Percentiles rank a stretch among this genome's conserved stretches.
These are phyloP conservation scores for Eupithecia subumbrata DNA, from an alignment of 2,888 invertebrate genomes.

Conservation along the genomic window DNA sequence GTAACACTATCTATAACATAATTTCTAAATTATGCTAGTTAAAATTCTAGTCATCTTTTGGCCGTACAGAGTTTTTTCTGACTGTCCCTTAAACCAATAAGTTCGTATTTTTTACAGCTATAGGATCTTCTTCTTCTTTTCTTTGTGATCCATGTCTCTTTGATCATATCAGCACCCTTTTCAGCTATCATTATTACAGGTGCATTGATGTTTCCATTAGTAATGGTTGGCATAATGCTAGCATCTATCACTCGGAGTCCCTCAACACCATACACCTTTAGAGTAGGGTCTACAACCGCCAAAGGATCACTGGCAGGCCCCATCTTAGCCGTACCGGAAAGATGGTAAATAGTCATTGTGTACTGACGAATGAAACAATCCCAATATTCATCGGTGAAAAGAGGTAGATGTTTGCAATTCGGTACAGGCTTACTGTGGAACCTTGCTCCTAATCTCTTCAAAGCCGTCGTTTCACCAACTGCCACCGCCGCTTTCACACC, in stretches of 20 bases:
- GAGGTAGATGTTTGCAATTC: slow-evolving; percentile 91
- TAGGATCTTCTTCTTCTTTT: slow-evolving; percentile 59
- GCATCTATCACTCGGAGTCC: slow-evolving; percentile 94
- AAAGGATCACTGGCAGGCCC: slow-evolving; percentile 89
- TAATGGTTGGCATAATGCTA: slow-evolving; percentile 94
- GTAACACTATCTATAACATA: slow-evolving; percentile 35
- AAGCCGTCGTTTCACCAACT: slow-evolving; percentile 89
- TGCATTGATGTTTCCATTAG: slow-evolving; percentile 94
- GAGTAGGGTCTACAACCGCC: slow-evolving; percentile 91
- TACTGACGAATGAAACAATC: slow-evolving; percentile 92
- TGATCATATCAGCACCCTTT: slow-evolving; percentile 92
- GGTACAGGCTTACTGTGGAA: slow-evolving; percentile 90
- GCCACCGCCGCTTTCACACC: slow-evolving; percentile 94
- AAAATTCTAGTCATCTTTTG: slow-evolving; percentile 62
- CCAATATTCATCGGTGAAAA: slow-evolving; percentile 94
- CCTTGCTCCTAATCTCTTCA: slow-evolving; percentile 91
- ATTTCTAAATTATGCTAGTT: slow-evolving; percentile 22
- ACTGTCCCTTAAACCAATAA: slow-evolving; percentile 51
- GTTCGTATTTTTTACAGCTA: slow-evolving; percentile 57
- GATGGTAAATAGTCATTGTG: slow-evolving; percentile 94
- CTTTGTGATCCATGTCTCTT: slow-evolving; percentile 86
- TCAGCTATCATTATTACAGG: slow-evolving; percentile 95
- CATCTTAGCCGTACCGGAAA: slow-evolving; percentile 94
- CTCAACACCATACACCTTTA: slow-evolving; percentile 90
- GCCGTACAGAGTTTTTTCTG: slow-evolving; percentile 53